Base-by-base conservation (phyloP, 2,113 vertebrate species). In the Dendropsophus ebraccatus region DNA sequence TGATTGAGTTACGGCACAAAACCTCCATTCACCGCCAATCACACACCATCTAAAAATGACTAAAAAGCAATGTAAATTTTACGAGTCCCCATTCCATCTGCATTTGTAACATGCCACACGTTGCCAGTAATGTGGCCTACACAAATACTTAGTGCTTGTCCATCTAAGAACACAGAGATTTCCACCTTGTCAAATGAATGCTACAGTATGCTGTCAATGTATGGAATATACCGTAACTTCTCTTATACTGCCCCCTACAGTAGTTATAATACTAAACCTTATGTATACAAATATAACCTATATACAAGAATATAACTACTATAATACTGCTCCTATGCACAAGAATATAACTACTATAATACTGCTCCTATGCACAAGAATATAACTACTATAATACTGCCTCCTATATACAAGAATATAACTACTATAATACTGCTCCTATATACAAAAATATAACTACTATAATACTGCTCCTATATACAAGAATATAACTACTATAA, bases 1-100 rank as follows among this genome's bases (percentile, higher is more conserved):
- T 1, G 81, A 56, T 13, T 67, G 35, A 47, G 86, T 67, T 87
- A 89, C 73, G 85, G 86, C 83, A 92, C 92, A 90, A 87, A 89
- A 16, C 23, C 87, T 49, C 54, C 81, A 58, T 4, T 89, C 90
- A 94, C 83, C 83, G 0, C 54, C 75, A 88, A 28, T 58, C 73
- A 87, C 2, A 37, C 88, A 80, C 58, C 77, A 60, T 82, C 54
- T 86, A 87, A 88, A 82, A 86, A 80, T 67, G 9, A 85, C 11
- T 83, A 85, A 47, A 89, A 88, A 74, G 79, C 90, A 88, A 90
- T 89, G 86, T 45, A 86, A 87, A 88, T 74, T 81, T 89, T 92
- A 84, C 89, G 88, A 91, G 91, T 82, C 82, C 32, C 82, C 89
- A 90, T 94, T 95, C 93, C 94, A 90, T 92, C 88, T 12, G 47